phyloP scores from a whole-genome alignment of 2,113 vertebrate genomes.

The Charina bottae region DNA sequence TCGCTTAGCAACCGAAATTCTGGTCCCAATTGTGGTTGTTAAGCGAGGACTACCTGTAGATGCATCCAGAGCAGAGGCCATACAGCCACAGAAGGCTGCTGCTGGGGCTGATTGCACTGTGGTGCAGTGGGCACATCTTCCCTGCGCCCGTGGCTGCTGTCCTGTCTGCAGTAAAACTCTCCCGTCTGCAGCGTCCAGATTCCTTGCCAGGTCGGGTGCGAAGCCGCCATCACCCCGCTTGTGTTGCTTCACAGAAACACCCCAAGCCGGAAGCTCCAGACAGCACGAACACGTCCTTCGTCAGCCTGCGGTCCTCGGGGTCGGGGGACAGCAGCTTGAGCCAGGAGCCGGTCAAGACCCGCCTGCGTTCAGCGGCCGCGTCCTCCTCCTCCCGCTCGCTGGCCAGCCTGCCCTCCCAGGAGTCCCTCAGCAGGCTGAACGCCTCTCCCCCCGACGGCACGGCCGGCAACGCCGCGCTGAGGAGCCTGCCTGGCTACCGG shows the following conservation, averaged over 20 bases:
- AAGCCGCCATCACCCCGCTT: neutral
- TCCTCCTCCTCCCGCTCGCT: conserved; percentile 62
- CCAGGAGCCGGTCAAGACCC: conserved; percentile 39
- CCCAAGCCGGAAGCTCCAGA: conserved; percentile 57
- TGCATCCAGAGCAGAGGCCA: no score
- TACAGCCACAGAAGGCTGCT: neutral
- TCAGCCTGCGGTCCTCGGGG: conserved; percentile 71
- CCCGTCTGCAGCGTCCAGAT: no score
- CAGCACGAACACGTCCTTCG: conserved; percentile 74
- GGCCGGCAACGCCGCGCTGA: conserved; percentile 71
- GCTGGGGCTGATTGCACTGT: neutral
- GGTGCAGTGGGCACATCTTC: neutral
- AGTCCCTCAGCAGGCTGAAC: conserved; percentile 61
- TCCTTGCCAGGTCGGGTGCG: neutral
- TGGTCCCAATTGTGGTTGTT: no score
- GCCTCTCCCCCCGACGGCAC: conserved; percentile 64
- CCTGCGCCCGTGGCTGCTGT: neutral
- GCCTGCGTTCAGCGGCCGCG: conserved; percentile 55
- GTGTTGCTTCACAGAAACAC: conserved; percentile 72
- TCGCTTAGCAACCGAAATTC: no score
- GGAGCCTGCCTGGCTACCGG: conserved; percentile 88
- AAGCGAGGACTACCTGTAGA: no score
- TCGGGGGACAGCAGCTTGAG: conserved; percentile 60
- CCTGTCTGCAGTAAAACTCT: no score
- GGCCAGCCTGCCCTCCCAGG: conserved; percentile 62